phyloP scores from a whole-genome alignment of 2,888 invertebrate species.

The Troides oblongomaculatus region DNA sequence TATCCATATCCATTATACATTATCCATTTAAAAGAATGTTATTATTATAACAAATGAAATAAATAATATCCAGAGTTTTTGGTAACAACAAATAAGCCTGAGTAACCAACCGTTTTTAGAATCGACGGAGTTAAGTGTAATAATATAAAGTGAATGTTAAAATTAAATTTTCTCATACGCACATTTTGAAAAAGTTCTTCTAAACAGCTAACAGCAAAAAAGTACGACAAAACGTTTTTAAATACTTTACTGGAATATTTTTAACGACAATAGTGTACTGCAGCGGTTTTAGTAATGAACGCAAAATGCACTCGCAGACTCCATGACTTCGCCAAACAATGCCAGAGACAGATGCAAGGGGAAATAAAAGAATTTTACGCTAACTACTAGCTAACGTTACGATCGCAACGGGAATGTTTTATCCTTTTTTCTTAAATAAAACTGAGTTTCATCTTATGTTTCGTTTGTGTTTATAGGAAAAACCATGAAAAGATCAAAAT shows the following conservation, averaged over 20 bases:
- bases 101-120: too few species aligned
- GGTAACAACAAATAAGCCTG: too few species aligned
- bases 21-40: too few species aligned
- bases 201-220: neutral
- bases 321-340: conserved; percentile 9
- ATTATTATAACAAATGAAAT: too few species aligned
- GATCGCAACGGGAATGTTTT: neutral
- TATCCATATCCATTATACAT: too few species aligned
- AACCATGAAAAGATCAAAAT: too few species aligned
- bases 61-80: too few species aligned
- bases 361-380: neutral
- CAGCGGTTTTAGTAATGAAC: conserved; percentile 8
- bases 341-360: conserved; percentile 1
- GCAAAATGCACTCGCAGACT: conserved; percentile 9
- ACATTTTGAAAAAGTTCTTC: neutral
- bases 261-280: conserved; percentile 3
- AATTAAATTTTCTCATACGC: neutral
- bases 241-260: conserved; percentile 3
- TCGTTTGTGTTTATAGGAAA: neutral
- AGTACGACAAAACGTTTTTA: neutral
- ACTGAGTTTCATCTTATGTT: neutral
- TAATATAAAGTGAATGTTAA: neutral
- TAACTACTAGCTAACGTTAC: conserved; percentile 1
- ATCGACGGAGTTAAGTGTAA: neutral
- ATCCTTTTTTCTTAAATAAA: neutral